Evolutionary conservation across 2,797 vertebrate genomes (phyloP).

Genomic region (Peromyscus eremicus): DNA sequence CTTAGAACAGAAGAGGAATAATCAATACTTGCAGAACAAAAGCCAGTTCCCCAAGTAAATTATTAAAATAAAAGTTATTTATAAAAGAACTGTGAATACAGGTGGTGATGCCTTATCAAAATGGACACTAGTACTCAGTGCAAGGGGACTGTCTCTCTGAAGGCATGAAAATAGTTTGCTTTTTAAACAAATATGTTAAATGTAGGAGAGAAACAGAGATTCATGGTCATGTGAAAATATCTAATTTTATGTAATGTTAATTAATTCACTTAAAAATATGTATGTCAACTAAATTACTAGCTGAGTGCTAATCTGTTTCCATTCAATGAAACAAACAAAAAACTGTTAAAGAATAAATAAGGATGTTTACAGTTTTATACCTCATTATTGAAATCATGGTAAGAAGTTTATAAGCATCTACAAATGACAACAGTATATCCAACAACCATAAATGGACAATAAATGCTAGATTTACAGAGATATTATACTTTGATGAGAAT

Average conservation of each 20-base stretch:
- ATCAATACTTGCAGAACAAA: not conserved
- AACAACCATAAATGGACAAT: conserved; percentile 40
- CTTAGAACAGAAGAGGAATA: not conserved
- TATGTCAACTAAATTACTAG: conserved; percentile 12
- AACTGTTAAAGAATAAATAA: not conserved
- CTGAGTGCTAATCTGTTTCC: not conserved
- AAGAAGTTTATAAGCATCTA: conserved; percentile 38
- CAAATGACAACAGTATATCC: not conserved
- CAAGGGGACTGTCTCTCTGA: not conserved
- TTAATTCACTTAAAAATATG: not conserved
- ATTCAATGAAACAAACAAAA: conserved; percentile 16
- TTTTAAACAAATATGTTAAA: not conserved
- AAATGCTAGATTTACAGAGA: not conserved
- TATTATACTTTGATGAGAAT: not conserved
- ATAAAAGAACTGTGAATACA: not conserved
- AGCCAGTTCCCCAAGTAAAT: not conserved
- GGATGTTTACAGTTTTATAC: not conserved
- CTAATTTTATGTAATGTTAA: not conserved
- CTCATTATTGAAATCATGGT: not conserved
- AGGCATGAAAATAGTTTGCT: not conserved
- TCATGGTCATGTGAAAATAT: not conserved
- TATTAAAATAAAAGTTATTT: not conserved
- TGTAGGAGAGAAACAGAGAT: conserved; percentile 1
- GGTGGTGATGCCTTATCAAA: not conserved
- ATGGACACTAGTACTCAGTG: not conserved